Conservation (phyloP, 2,888 invertebrate species). For the Xanthorhoe designata region DNA sequence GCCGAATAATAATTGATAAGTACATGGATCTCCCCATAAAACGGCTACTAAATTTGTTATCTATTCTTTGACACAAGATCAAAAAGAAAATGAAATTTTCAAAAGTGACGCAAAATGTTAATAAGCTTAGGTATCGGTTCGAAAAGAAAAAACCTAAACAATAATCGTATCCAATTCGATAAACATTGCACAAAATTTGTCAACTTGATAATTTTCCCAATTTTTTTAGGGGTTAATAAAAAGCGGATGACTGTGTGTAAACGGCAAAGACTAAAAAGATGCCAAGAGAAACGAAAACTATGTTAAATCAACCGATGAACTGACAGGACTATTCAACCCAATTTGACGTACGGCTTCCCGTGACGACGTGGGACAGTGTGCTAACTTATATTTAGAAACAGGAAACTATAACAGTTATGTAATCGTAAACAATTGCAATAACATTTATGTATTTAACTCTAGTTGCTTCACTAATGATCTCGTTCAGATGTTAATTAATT, state of each 20-base stretch:
- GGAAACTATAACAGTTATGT: conserved; percentile 1
- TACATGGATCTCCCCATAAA: too few relatives aligned
- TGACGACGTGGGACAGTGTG: conserved; percentile 47
- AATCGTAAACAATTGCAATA: neutral
- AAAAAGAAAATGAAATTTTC: too few relatives aligned
- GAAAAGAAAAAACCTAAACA: neutral
- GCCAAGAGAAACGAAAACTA: conserved; percentile 38
- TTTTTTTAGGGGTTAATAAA: conserved; percentile 15
- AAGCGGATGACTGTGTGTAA: conserved; percentile 40
- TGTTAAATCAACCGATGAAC: conserved; percentile 48
- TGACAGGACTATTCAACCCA: conserved; percentile 47
- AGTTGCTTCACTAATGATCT: neutral
- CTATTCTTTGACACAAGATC: neutral
- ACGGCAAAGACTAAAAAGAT: conserved; percentile 37
- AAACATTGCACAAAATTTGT: conserved; percentile 20
- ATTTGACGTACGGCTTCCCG: conserved; percentile 42
- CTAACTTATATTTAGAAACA: conserved; percentile 2
- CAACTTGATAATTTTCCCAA: conserved; percentile 6
- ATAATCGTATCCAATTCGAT: neutral
- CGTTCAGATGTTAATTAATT: neutral
- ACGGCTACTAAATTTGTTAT: neutral
- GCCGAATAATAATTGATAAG: too few relatives aligned
- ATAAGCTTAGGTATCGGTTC: too few relatives aligned
- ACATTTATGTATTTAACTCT: neutral
- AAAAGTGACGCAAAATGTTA: too few relatives aligned